Percentiles rank a stretch among this genome's conserved stretches.
Evolutionary conservation across 35 echinoderm and acorn worm genomes (phyloP).

Genomic region (Holothuria glaberrima): DNA sequence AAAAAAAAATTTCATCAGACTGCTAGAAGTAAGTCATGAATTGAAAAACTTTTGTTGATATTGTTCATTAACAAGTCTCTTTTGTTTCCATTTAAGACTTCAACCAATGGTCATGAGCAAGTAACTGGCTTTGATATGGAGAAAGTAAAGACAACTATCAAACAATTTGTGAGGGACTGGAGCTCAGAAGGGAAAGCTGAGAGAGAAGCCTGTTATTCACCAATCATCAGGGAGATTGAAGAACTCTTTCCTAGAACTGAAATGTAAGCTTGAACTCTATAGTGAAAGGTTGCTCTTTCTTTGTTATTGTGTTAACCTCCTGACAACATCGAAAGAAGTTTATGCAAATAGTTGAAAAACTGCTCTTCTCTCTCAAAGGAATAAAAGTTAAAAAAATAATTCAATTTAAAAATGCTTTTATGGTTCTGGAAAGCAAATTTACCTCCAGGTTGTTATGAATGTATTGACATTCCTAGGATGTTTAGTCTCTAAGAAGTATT

Average conservation of each 20-base stretch:
- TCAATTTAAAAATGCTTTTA: too few relatives aligned
- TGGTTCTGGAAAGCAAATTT: too few relatives aligned
- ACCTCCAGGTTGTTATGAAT: too few relatives aligned
- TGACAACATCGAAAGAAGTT: too few relatives aligned
- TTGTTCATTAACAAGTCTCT: not conserved
- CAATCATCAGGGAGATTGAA: conserved; percentile 89
- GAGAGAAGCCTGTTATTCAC: conserved; percentile 83
- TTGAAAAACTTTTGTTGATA: not conserved
- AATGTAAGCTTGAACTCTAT: conserved; percentile 8
- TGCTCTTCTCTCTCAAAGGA: too few relatives aligned
- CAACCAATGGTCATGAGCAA: conserved; percentile 18
- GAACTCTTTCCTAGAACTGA: conserved; percentile 63
- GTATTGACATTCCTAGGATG: too few relatives aligned
- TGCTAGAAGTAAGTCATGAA: not conserved
- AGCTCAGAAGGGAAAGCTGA: conserved; percentile 75
- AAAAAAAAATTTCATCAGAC: not conserved
- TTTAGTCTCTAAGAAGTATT: too few relatives aligned
- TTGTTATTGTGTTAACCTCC: too few relatives aligned
- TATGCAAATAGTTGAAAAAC: too few relatives aligned
- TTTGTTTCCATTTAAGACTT: conserved; percentile 15
- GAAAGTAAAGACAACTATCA: conserved; percentile 91
- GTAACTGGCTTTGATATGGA: conserved; percentile 85
- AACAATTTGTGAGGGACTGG: conserved; percentile 98
- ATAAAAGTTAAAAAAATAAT: too few relatives aligned
- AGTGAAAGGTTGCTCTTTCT: too few relatives aligned